phyloP scores from a whole-genome alignment of 1,140 invertebrate genomes.

The Vollenhovia emeryi region DNA sequence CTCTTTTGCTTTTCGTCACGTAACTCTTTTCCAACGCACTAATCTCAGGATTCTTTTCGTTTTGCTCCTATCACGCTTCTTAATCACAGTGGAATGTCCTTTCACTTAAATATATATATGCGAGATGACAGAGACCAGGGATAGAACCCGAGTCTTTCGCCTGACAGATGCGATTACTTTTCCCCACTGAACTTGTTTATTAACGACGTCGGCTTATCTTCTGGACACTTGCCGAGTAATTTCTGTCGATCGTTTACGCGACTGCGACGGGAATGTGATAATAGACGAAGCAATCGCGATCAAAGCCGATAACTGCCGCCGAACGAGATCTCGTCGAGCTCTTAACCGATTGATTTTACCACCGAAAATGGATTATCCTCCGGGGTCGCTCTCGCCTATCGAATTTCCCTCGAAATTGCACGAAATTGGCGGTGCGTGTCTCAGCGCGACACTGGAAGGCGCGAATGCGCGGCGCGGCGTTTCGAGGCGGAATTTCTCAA shows the following conservation, averaged over 20 bases:
- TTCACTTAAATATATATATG: background rate
- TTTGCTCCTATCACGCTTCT: background rate
- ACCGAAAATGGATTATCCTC: background rate
- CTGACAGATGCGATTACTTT: background rate
- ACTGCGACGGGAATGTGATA: background rate
- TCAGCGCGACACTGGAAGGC: background rate
- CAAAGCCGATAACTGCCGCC: background rate
- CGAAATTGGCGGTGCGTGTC: background rate
- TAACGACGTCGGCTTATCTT: background rate
- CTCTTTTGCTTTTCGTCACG: background rate
- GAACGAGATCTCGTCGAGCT: background rate
- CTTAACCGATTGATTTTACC: background rate
- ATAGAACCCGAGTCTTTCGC: background rate
- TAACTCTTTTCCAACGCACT: background rate
- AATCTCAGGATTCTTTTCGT: background rate
- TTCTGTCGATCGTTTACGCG: background rate
- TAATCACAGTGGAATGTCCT: background rate
- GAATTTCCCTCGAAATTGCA: background rate
- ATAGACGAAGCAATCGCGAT: background rate
- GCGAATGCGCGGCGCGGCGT: background rate
- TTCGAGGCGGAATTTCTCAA: background rate
- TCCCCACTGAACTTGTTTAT: background rate
- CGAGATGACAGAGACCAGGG: background rate
- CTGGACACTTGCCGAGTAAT: background rate
- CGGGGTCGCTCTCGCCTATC: background rate